Base-by-base conservation (phyloP, 2,888 invertebrate genomes). In the Rosalia funebris region DNA sequence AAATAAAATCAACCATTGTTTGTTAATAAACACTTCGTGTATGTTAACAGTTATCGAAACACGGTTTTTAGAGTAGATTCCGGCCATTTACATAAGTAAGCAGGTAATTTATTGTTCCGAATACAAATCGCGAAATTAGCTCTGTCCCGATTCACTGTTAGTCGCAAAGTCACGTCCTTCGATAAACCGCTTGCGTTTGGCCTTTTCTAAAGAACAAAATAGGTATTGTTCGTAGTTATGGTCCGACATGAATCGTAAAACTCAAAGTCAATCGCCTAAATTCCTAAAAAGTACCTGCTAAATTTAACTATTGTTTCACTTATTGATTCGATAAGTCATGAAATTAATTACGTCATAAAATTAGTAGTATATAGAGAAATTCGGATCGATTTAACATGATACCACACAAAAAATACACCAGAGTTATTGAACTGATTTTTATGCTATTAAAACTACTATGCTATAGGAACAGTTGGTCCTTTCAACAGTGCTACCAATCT, bases 31-130 rank as follows among this genome's bases (percentile, higher is more conserved):
- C 50, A 63, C 57, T 44, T 66, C 63, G 58, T 56, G 66, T 64
- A 59, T 69, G 70, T 68, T 66, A 71, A 71, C 72, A 68, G 72
- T 72, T 72, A 72, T 17, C 32, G 39, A 65, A 50, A 69, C 60
- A 58, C 64, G 66, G 63, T 66, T 68, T 60, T 61, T 52, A 55
- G 54, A 48, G n/a, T 57, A 47, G 34, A 60, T 61, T 61, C 47
- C 56, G 34, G 46, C 57, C 57, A 62, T 65, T 56, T 53, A 42
- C 47, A 58, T 58, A 57, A 54, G 57, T 56, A 62, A 62, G 48
- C 53, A 46, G 54, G 41, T 11, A 41, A 54, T 44, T 52, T 45
- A 57, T 54, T 42, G 65, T 14, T 36, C 57, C 10, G 62, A 60
- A 65, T 65, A 60, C 46, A 53, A 62, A 65, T 60, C 14, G 47